Evolutionary conservation across 35 echinoderm and acorn worm species (phyloP).

Genomic region (Ptychodera flava): DNA sequence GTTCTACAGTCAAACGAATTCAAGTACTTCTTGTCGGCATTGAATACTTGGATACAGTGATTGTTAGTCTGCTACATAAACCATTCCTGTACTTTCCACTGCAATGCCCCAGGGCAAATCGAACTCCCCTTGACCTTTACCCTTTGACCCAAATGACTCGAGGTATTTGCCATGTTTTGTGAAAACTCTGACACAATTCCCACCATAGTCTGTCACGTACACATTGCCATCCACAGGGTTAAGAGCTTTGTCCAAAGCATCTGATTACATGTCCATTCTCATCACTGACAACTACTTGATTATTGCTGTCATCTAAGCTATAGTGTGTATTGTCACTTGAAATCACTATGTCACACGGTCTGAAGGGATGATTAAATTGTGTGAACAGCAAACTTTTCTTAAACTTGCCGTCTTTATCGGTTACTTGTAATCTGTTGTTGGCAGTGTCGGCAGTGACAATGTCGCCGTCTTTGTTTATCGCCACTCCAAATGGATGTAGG

Average conservation of each 20-base stretch:
- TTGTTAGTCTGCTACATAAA: neutral
- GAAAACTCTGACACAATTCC: neutral
- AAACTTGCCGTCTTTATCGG: neutral
- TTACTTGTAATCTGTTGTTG: neutral
- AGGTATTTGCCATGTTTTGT: neutral
- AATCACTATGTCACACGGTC: neutral
- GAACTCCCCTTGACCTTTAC: neutral
- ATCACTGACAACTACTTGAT: neutral
- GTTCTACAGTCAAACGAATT: neutral
- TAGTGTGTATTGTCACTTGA: neutral
- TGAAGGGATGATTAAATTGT: neutral
- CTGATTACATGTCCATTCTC: neutral
- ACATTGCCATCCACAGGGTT: neutral
- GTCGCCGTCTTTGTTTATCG: neutral
- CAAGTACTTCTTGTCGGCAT: neutral
- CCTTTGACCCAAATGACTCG: neutral
- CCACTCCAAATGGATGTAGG: neutral
- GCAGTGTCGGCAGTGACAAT: neutral
- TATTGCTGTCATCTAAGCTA: neutral
- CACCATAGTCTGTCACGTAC: neutral
- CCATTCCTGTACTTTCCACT: neutral
- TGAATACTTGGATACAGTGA: neutral
- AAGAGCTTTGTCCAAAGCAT: neutral
- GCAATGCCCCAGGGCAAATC: neutral
- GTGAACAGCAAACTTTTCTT: neutral